Conservation (phyloP, 2,888 invertebrate genomes). For the Agrenia bidenticulata region DNA sequence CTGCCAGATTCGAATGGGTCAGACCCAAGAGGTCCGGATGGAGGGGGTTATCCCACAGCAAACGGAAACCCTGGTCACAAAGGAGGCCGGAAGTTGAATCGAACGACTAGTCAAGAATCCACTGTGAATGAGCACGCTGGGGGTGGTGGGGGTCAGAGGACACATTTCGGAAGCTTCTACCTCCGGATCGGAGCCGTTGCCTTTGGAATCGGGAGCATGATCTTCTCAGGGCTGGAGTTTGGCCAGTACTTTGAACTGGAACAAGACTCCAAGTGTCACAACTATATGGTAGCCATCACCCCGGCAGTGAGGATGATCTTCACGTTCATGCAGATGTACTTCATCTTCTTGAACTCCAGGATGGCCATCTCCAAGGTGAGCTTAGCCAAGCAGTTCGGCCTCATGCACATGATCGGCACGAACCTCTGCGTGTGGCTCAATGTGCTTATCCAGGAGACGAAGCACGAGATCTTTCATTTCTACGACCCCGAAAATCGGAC, state of each 20-base stretch:
- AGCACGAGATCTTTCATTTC: conserved; percentile 57
- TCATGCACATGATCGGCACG: conserved; percentile 62
- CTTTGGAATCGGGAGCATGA: conserved; percentile 83
- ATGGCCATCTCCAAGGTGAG: conserved; percentile 48
- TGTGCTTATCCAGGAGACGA: conserved; percentile 59
- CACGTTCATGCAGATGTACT: conserved; percentile 97
- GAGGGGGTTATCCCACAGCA: neutral
- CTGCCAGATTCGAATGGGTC: neutral
- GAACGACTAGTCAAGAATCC: neutral
- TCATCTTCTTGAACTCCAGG: conserved; percentile 81
- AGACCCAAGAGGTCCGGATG: neutral
- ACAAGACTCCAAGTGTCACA: conserved; percentile 85
- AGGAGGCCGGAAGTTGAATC: neutral
- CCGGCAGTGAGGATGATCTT: conserved; percentile 92
- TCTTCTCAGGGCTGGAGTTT: conserved; percentile 91
- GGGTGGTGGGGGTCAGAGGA: conserved; percentile 41
- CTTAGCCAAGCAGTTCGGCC: conserved; percentile 60
- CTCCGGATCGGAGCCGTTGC: conserved; percentile 49
- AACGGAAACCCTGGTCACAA: neutral
- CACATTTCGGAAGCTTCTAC: conserved; percentile 59
- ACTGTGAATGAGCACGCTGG: neutral
- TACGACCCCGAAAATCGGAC: conserved; percentile 50
- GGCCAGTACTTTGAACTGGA: conserved; percentile 92
- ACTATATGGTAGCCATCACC: conserved; percentile 82
- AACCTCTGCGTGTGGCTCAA: conserved; percentile 62